Evolutionary conservation across 2,113 vertebrate genomes (phyloP).

Genomic region (Oplegnathus fasciatus): DNA sequence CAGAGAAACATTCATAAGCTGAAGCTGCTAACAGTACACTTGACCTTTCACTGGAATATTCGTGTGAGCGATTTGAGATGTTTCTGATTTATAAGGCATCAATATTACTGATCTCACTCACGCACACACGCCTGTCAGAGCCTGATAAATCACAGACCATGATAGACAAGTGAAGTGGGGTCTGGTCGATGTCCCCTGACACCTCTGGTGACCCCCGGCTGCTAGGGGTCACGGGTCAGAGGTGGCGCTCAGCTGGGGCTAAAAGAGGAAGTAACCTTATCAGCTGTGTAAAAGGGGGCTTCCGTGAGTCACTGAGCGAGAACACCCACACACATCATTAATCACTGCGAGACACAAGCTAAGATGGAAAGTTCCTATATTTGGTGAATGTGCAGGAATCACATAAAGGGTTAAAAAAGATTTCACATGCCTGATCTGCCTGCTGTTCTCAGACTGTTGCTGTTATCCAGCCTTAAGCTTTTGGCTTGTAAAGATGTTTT

Average conservation of each 20-base stretch:
- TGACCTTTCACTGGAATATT: conserved; percentile 30
- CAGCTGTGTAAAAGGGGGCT: conserved; percentile 62
- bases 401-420: background rate
- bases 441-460: background rate
- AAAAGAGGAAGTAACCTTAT: conserved; percentile 76
- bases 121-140: conserved; percentile 11
- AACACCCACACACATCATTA: conserved; percentile 65
- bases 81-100: conserved; percentile 28
- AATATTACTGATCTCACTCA: background rate
- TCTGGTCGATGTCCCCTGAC: conserved; percentile 61
- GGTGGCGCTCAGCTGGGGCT: conserved; percentile 64
- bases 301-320: conserved; percentile 28
- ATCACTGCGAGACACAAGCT: conserved; percentile 26
- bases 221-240: conserved; percentile 61
- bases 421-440: background rate
- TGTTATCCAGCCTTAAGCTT: background rate
- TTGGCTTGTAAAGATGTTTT: conserved; percentile 17
- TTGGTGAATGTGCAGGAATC: conserved; percentile 25
- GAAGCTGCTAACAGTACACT: conserved; percentile 18
- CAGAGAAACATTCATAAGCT: conserved; percentile 67
- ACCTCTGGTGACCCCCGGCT: conserved; percentile 62
- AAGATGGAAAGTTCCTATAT: conserved; percentile 13
- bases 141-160: conserved; percentile 50
- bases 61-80: background rate
- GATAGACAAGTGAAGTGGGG: conserved; percentile 55